Base-by-base conservation (phyloP, 2,113 vertebrate species). In the Haliaeetus leucogaster region DNA sequence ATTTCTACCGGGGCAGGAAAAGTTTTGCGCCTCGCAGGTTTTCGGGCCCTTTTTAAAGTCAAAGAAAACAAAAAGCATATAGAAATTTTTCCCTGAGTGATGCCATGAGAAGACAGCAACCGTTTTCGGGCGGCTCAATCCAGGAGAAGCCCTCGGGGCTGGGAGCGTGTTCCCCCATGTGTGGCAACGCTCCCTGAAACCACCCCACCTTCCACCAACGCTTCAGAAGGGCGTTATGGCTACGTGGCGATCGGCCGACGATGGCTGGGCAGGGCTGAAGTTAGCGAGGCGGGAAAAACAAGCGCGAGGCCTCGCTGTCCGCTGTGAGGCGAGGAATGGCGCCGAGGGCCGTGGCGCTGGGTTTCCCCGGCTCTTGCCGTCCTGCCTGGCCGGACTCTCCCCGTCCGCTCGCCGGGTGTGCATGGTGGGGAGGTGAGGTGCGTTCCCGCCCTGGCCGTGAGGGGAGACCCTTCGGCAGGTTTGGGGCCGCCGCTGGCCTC, bases 201-300 rank as follows among this genome's bases (percentile, higher is more conserved):
- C 11, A 3, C 27, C 53, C 21, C 53, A 15, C 19, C 71, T 68
- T 45, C 63, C 17, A 3, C 20, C 50, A 16, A 13, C 1, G 18
- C 81, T 36, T 43, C 47, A 3, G 0, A 19, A 72, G 32, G 50
- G 58, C 3, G 10, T 43, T 9, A 13, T 16, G 71, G 66, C 50
- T 2, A 0, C 0, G 13, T 11, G 13, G 53, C 3, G 2, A 34
- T 34, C 5, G 2, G 36, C 36, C 10, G 1, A 19, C 2, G 32
- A 6, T 2, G 8, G 70, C 36, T 2, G 1, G 40, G 53, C 62
- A 62, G 25, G 80, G 63, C 71, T 40, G 26, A 32, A 65, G 19
- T 56, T 11, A 16, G 32, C 8, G 42, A 78, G 20, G 26, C 22
- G 14, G 23, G 30, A 20, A 34, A 14, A 36, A 25, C 0, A 8